Percentiles rank a stretch among this genome's conserved stretches.
phyloP scores from a whole-genome alignment of 2,797 vertebrate species.

The Hemibagrus guttatus region DNA sequence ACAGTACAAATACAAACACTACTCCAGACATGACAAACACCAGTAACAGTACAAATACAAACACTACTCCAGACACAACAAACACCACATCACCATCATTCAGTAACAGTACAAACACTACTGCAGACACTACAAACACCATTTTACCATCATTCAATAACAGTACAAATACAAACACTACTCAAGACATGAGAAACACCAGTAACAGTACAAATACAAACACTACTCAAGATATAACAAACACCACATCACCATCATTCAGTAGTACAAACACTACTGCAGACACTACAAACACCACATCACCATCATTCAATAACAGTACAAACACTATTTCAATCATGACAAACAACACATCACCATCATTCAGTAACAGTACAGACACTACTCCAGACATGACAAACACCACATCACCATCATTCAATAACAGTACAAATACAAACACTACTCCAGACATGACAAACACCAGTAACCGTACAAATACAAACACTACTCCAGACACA shows the following conservation, averaged over 20 bases:
- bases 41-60: too few relatives aligned
- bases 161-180: not conserved
- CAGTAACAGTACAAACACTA: not conserved
- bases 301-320: not conserved
- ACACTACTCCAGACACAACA: too few relatives aligned
- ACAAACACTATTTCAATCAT: not conserved
- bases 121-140: too few relatives aligned
- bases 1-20: too few relatives aligned
- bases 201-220: too few relatives aligned
- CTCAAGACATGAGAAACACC: not conserved
- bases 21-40: too few relatives aligned
- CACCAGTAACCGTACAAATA: not conserved
- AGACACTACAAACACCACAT: too few relatives aligned
- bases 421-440: rapidly evolving
- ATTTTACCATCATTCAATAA: too few relatives aligned
- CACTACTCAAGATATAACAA: not conserved
- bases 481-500: rapidly evolving
- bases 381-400: not conserved
- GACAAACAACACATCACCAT: not conserved
- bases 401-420: not conserved
- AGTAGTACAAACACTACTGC: too few relatives aligned
- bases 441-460: rapidly evolving
- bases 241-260: too few relatives aligned
- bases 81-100: too few relatives aligned
- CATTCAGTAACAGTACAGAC: not conserved